Conservation (phyloP, 2,888 invertebrate genomes). For the Actias luna region DNA sequence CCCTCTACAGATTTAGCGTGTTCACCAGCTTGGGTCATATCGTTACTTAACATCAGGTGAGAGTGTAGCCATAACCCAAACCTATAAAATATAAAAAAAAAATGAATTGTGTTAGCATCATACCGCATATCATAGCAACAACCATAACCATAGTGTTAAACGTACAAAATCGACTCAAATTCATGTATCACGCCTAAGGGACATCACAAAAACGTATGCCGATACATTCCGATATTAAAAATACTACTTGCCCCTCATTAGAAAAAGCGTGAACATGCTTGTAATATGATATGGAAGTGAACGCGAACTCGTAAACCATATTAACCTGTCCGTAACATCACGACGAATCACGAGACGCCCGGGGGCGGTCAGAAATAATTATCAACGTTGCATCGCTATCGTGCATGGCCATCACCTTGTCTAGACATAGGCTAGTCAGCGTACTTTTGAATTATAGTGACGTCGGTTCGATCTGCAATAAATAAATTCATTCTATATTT, state of each 20-base stretch:
- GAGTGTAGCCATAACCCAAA: no score
- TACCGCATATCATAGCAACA: no score
- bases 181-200: no score
- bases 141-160: no score
- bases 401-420: conserved; percentile 1
- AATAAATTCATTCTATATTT: not conserved
- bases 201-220: no score
- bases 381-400: conserved; percentile 11
- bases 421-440: not conserved
- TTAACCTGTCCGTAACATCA: conserved; percentile 15
- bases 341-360: conserved; percentile 13
- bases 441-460: conserved; percentile 8
- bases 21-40: no score
- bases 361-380: conserved; percentile 13
- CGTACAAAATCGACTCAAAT: no score
- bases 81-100: no score
- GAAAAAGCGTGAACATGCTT: not conserved
- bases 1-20: no score
- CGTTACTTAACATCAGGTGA: no score
- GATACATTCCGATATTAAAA: not conserved
- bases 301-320: not conserved
- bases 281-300: conserved; percentile 1
- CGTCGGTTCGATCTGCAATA: conserved; percentile 7
- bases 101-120: no score
- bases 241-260: not conserved